Base-by-base conservation (phyloP, 2,888 invertebrate genomes). In the Cabera pusaria region DNA sequence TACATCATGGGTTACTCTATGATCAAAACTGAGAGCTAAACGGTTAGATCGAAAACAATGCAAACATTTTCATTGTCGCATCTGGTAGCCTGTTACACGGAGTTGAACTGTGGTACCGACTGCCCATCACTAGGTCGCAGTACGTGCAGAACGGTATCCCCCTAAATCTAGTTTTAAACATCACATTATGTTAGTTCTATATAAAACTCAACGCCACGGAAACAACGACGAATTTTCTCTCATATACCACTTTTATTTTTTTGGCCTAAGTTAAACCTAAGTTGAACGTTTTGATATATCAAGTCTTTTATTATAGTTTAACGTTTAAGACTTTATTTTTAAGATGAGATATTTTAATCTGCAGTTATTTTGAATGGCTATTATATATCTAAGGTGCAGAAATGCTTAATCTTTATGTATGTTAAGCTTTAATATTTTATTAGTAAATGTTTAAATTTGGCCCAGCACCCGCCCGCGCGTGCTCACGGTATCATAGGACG, bases 371-470 rank as follows among this genome's bases (percentile, higher is more conserved):
- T 86, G 74, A 80, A 87, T 82, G 87, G 86, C 88, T 88, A 88
- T 87, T 87, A 81, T 87, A 82, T 85, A 82, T 78, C 61, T 85
- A 86, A 87, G 88, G 83, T 86, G 87, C 88, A 87, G 87, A 88
- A 74, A 88, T 87, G 88, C 88, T 88, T 87, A 86, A 85, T 86
- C 86, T 88, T 88, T 88, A 88, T 88, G 83, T 88, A 88, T 88
- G 88, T 88, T 88, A 88, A 88, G 87, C 88, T 88, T 87, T 88
- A 87, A 88, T 87, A 88, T 88, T 88, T 88, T 88, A 88, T 88
- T 88, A 88, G 84, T 87, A 79, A 87, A 88, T 88, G 83, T 87
- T 84, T 85, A 84, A 76, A 77, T 74, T 81, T 68, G 78, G 78
- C 84, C 82, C 80, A 62, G 72, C 70, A 55, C 62, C 64, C 68